These are phyloP conservation scores for Sylvietta virens DNA, from an alignment of 2,113 vertebrate genomes.

Conservation along the genomic window DNA sequence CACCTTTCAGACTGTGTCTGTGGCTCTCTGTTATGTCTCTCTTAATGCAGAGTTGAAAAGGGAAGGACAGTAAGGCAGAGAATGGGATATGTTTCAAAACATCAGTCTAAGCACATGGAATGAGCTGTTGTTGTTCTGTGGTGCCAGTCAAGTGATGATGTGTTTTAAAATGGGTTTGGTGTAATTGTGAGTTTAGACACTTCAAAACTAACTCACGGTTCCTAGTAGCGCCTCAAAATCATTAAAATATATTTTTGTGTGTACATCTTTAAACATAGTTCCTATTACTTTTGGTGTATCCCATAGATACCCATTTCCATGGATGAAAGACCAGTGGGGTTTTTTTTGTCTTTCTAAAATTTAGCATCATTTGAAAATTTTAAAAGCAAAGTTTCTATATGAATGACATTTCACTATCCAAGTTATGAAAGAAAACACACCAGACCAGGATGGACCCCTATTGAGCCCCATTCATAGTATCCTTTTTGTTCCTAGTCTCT, in stretches of 20 bases:
- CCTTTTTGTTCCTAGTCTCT: neutral
- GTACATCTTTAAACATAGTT: neutral
- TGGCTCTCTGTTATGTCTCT: neutral
- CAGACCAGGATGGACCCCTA: neutral
- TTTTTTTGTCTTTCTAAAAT: neutral
- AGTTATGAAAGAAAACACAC: neutral
- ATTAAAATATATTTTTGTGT: neutral
- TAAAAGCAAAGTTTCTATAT: neutral
- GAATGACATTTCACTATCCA: neutral
- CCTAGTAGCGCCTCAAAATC: neutral
- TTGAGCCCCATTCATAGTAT: neutral
- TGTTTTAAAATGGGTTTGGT: neutral
- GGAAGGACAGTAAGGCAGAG: neutral
- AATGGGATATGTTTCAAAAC: neutral
- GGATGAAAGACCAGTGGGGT: neutral
- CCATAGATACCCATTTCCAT: fast-evolving
- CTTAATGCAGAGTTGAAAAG: neutral
- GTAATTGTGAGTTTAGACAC: neutral
- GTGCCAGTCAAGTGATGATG: neutral
- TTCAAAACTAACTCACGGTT: neutral
- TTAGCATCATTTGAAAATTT: neutral
- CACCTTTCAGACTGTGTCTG: neutral
- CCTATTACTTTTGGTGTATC: neutral
- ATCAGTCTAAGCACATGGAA: neutral
- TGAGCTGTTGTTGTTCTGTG: neutral